Evolutionary conservation across 2,113 vertebrate species (phyloP).

Genomic region (Nothobranchius kuhntae): DNA sequence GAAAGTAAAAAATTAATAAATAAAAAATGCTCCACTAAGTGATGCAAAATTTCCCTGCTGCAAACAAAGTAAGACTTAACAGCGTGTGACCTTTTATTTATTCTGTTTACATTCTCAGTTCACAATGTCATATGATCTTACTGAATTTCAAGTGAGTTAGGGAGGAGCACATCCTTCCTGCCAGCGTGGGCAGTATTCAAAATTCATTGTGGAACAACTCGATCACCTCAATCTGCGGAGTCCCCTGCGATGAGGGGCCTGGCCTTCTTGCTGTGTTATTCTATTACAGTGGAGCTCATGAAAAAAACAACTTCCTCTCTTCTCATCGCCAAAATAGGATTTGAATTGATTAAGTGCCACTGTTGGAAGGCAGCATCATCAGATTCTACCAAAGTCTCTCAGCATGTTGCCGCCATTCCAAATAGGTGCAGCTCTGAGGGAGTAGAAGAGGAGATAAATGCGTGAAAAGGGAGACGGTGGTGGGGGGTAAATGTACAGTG

Average conservation of each 20-base stretch:
- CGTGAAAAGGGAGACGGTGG: conserved; percentile 5
- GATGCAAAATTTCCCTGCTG: not conserved
- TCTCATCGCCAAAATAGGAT: conserved; percentile 75
- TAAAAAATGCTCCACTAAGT: not conserved
- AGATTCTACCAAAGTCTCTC: conserved; percentile 67
- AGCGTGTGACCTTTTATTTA: not conserved
- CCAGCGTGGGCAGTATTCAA: conserved; percentile 44
- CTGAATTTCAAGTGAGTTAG: conserved; percentile 29
- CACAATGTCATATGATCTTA: conserved; percentile 36
- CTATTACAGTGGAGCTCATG: conserved; percentile 67
- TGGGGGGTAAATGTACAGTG: conserved; percentile 4
- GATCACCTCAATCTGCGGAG: conserved; percentile 61
- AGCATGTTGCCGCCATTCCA: conserved; percentile 55
- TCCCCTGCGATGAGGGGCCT: conserved; percentile 58
- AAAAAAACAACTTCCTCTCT: conserved; percentile 75
- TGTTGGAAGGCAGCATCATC: conserved; percentile 65
- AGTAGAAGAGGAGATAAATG: conserved; percentile 39
- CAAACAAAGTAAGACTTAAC: not conserved
- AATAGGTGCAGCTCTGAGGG: conserved; percentile 42
- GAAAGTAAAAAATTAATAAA: not conserved
- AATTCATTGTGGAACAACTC: conserved; percentile 60
- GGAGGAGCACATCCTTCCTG: conserved; percentile 23
- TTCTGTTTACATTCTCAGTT: conserved; percentile 33
- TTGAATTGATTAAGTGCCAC: conserved; percentile 81
- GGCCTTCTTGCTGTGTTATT: conserved; percentile 67